Percentiles rank a stretch among this genome's conserved stretches.
Evolutionary conservation across 1,140 invertebrate species (phyloP).

Genomic region (Heliconius hermathena): DNA sequence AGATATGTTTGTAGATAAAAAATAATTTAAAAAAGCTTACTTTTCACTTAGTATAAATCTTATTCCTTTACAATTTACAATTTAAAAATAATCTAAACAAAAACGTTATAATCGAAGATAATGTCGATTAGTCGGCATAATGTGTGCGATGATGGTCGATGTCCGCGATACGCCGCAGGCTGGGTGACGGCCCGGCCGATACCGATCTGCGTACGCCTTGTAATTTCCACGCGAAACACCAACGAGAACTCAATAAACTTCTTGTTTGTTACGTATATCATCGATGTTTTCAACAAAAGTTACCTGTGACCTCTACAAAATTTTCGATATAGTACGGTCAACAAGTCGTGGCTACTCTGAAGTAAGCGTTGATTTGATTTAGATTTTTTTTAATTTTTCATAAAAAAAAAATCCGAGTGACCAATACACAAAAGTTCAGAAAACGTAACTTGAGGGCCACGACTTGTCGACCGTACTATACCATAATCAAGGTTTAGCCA

Average conservation of each 20-base stretch:
- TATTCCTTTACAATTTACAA: neutral
- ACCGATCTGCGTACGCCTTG: slow-evolving; percentile 61
- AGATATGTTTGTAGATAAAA: neutral
- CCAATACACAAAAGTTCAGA: too few species aligned
- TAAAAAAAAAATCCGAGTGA: too few species aligned
- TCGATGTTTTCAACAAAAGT: slow-evolving; percentile 40
- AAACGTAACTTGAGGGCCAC: too few species aligned
- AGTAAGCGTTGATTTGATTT: too few species aligned
- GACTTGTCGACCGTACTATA: slow-evolving; percentile 9
- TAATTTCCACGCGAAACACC: slow-evolving; percentile 62
- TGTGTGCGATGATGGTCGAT: slow-evolving; percentile 53
- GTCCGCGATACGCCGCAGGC: slow-evolving; percentile 60
- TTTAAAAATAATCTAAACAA: neutral
- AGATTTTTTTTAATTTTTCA: too few species aligned
- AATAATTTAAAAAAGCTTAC: neutral
- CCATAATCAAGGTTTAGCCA: slow-evolving; percentile 80
- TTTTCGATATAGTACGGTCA: slow-evolving; percentile 50
- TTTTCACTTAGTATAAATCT: neutral
- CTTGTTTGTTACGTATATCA: slow-evolving; percentile 33
- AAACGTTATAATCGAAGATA: slow-evolving; percentile 33
- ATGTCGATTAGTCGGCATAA: slow-evolving; percentile 61
- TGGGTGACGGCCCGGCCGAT: slow-evolving; percentile 64
- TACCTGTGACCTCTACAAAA: slow-evolving; percentile 68
- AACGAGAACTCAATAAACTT: slow-evolving; percentile 37
- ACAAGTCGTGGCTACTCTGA: too few species aligned